A percentile compares a stretch with the other conserved stretches of the same genome.
phyloP scores from a whole-genome alignment of 2,797 vertebrate genomes.

The Paratrypauchen microcephalus region DNA sequence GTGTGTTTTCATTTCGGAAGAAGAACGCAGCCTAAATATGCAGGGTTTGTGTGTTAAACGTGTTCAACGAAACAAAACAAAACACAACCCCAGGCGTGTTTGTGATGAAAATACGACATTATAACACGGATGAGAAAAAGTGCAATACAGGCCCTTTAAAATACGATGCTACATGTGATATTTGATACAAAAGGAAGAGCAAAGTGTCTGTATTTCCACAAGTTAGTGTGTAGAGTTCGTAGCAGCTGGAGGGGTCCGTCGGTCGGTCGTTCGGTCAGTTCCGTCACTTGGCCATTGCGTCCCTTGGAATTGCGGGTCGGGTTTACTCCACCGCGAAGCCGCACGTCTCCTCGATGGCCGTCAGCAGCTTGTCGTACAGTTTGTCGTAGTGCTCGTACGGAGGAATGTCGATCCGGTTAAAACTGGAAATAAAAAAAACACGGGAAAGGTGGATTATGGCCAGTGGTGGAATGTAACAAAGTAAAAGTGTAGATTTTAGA shows the following conservation, averaged over 20 bases:
- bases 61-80: too few relatives aligned
- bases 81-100: too few relatives aligned
- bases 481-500: too few relatives aligned
- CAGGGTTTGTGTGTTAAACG: too few relatives aligned
- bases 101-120: too few relatives aligned
- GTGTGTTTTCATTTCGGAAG: too few relatives aligned
- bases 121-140: too few relatives aligned
- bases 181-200: slow-evolving; percentile 61
- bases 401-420: slow-evolving; percentile 98
- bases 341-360: slow-evolving; percentile 97
- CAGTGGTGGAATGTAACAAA: too few relatives aligned
- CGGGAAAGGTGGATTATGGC: too few relatives aligned
- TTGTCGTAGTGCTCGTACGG: slow-evolving; percentile 97
- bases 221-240: slow-evolving; percentile 77
- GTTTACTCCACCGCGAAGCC: slow-evolving; percentile 94
- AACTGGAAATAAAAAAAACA: slow-evolving; percentile 71
- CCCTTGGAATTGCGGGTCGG: slow-evolving; percentile 22
- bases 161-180: slow-evolving; percentile 76
- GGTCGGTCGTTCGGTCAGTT: not conserved
- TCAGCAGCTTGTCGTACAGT: slow-evolving; percentile 92
- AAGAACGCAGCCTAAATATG: too few relatives aligned
- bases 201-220: slow-evolving; percentile 59
- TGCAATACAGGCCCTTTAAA: slow-evolving; percentile 22
- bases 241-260: slow-evolving; percentile 76
- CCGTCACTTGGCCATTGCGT: slow-evolving; percentile 31